Percentiles rank a stretch among this genome's conserved stretches.
Evolutionary conservation across 2,888 invertebrate species (phyloP).

Genomic region (Dryadula phaetusa): DNA sequence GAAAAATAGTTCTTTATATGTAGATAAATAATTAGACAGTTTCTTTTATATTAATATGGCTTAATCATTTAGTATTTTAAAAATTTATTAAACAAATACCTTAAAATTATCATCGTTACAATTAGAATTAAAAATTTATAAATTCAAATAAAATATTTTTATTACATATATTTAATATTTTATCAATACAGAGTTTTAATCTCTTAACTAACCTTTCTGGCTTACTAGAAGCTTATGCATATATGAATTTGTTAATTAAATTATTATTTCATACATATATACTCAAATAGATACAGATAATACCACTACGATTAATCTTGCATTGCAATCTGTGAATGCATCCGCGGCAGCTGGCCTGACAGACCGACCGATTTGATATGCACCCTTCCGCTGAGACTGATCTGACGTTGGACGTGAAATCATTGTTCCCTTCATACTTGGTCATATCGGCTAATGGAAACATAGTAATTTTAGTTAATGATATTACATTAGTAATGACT

Average conservation of each 20-base stretch:
- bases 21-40: no score
- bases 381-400: slow-evolving; percentile 67
- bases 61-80: no score
- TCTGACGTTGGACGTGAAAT: slow-evolving; percentile 45
- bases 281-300: slow-evolving; percentile 30
- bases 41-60: no score
- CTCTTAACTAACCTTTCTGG: no score
- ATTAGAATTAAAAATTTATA: no score
- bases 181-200: background rate
- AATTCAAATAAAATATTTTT: no score
- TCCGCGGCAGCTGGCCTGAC: slow-evolving; percentile 66
- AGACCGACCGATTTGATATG: slow-evolving; percentile 77
- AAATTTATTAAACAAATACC: no score
- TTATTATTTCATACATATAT: slow-evolving; percentile 10
- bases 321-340: slow-evolving; percentile 76
- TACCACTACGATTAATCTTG: slow-evolving; percentile 66
- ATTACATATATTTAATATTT: background rate
- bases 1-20: no score
- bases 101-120: no score
- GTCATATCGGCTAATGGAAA: slow-evolving; percentile 11
- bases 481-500: slow-evolving; percentile 23
- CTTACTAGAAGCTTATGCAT: background rate
- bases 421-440: slow-evolving; percentile 43
- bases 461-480: slow-evolving; percentile 13
- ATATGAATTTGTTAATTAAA: slow-evolving; percentile 11